Evolutionary conservation across 2,888 invertebrate genomes (phyloP).

Genomic region (Cepaea hortensis): DNA sequence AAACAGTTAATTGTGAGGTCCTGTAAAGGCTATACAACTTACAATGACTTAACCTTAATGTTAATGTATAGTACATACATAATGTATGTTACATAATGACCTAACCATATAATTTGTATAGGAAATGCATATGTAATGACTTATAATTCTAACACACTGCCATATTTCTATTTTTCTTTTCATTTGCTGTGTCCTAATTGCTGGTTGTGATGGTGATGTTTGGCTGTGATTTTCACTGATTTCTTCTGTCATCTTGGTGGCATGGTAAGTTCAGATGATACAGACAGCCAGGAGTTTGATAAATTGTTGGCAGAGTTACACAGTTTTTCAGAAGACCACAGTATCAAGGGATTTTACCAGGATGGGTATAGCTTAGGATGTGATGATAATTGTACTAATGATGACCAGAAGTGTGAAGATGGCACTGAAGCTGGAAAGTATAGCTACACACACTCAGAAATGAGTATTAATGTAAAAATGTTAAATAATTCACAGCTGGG

Average conservation of each 20-base stretch:
- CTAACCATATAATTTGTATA: too few species aligned
- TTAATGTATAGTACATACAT: too few species aligned
- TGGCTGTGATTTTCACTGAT: background rate
- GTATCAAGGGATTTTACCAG: background rate
- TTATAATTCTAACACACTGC: conserved; percentile 16
- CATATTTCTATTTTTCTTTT: background rate
- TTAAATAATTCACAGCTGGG: background rate
- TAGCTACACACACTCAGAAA: background rate
- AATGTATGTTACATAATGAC: too few species aligned
- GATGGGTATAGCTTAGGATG: background rate
- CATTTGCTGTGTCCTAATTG: background rate
- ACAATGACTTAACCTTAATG: too few species aligned
- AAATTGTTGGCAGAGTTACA: conserved; percentile 33
- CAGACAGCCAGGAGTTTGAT: conserved; percentile 23
- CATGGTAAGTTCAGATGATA: conserved; percentile 47
- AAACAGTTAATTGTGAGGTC: too few species aligned
- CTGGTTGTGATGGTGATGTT: background rate
- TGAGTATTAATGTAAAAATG: background rate
- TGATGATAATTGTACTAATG: background rate
- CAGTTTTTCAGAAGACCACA: background rate
- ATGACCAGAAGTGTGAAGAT: background rate
- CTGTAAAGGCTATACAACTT: too few species aligned
- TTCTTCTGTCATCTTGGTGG: conserved; percentile 14
- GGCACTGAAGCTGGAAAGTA: too few species aligned
- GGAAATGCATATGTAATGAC: too few species aligned